Evolutionary conservation across 2,888 invertebrate species (phyloP), one percentile per base, ranked within the genome.

Genomic region (Geotrupes spiniger): DNA sequence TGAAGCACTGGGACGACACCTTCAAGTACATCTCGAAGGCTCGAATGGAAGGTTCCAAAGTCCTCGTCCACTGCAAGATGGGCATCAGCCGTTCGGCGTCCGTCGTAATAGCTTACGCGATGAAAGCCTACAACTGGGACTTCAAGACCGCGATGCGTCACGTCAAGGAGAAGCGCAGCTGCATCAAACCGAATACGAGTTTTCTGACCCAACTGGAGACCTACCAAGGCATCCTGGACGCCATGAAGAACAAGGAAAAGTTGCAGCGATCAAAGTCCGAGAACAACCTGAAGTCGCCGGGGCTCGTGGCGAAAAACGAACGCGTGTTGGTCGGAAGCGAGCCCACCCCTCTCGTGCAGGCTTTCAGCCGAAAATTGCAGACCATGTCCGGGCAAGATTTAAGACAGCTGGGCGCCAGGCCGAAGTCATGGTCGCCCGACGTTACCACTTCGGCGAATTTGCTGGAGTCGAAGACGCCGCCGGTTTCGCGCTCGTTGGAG

Each of bases 61-160:
- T 96, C 46, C 78, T 99, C 63, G 98, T 99, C 41, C 98, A 99
- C 74, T 99, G 99, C 74, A 98, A 98, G 77, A 98, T 98, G 95
- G 99, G 99, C 15, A 92, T 99, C 52, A 97, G 96, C 72, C 81
- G 98, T 57, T 98, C 98, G 15, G 97, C 98, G 3, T 96, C 96
- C 2, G 97, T 97, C 16, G 98, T 97, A 16, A 94, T 97, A 65
- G 97, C 97, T 0, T 97, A 94, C 75, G 92, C 94, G 15, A 99
- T 99, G 98, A 98, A 98, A 75, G 93, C 94, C 12, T 90, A 89
- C 74, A 89, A 91, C 69, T 94, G 93, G 94, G 87, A 91, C 64
- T 88, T 96, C 64, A 83, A 89, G 52, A 85, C 89, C 63, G 94
- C 98, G 1, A 77, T 92, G 63, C 84, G 87, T 53, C 90, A 92